Evolutionary conservation across 2,797 vertebrate genomes (phyloP), one percentile per base, ranked within the genome.

Genomic region (Gymnoscopelus braueri): DNA sequence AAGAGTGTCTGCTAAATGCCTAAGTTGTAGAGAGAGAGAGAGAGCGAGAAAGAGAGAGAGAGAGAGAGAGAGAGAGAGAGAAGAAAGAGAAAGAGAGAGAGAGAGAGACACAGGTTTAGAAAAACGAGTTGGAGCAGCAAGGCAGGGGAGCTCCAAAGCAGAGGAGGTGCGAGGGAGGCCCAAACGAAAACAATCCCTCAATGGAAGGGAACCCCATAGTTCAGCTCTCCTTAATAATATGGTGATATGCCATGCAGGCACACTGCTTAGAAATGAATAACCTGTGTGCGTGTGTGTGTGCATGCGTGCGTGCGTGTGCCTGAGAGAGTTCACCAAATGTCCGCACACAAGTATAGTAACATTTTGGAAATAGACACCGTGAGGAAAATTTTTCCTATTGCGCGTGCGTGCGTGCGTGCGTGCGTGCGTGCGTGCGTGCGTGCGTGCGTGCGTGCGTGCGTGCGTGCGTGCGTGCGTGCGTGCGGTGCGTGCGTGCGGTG

Each of bases 181-280:
- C 78, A 86, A 89, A 84, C 85, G 91, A 89, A 90, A 87, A 86
- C 86, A 86, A 94, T 96, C 93, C 94, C 94, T 95, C 92, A 94
- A 91, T 53, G 9, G 59, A 53, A 74, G 74, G 74, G 19, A 83
- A 76, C 69, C 75, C 48, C 3, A 19, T 48, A 72, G 63, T 71
- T 77, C 63, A 47, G 60, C 54, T 83, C 74, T 95, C 2, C 91
- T 95, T 96, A 95, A 96, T 96, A 95, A 95, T 95, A 56, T 95
- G 94, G 92, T 95, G 94, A 96, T 95, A 88, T 95, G 93, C 93
- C 89, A 95, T 92, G 91, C 92, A 95, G 92, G 91, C 92, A 90
- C 91, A 84, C 83, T 94, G 93, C 90, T 77, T 93, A 93, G 92
- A 95, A 95, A 96, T 96, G 94, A 96, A 95, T 95, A 88, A 89